These are phyloP conservation scores for Lydus trimaculatus DNA, from an alignment of 2,888 invertebrate species.

Conservation along the genomic window DNA sequence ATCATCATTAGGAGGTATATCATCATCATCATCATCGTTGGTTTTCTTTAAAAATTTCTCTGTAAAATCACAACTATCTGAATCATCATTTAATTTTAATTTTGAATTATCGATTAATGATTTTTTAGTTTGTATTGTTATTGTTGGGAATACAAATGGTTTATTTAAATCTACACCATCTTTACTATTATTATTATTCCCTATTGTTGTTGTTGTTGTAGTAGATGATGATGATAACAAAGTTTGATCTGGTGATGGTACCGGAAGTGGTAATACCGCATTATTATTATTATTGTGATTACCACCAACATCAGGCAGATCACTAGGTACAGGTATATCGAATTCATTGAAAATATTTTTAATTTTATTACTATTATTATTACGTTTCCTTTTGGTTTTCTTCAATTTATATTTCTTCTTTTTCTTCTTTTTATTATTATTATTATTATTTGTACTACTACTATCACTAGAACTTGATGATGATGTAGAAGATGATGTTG, in stretches of 20 bases:
- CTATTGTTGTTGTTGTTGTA: not conserved
- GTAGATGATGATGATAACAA: not conserved
- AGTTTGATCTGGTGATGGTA: constrained; percentile 20
- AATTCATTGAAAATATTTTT: constrained; percentile 29
- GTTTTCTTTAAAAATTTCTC: constrained; percentile 22
- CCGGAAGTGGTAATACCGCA: constrained; percentile 18
- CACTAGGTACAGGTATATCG: constrained; percentile 30
- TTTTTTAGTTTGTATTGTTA: constrained; percentile 47
- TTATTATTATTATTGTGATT: not conserved
- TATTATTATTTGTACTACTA: constrained; percentile 26
- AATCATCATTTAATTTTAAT: constrained; percentile 47
- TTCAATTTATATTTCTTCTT: constrained; percentile 18
- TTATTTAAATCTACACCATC: constrained; percentile 17
- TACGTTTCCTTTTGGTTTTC: not conserved
- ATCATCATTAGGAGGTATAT: constrained; percentile 5
- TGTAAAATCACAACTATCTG: constrained; percentile 34
- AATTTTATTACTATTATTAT: constrained; percentile 14
- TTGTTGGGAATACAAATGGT: constrained; percentile 45
- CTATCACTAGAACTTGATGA: constrained; percentile 24
- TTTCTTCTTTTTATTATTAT: constrained; percentile 28
- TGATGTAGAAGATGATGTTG: not conserved
- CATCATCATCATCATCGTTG: constrained; percentile 15
- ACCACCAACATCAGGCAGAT: constrained; percentile 20
- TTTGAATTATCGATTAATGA: constrained; percentile 44
- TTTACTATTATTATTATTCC: no score